Base-by-base conservation (phyloP, 2,888 invertebrate species). In the Crossocerus cetratus region DNA sequence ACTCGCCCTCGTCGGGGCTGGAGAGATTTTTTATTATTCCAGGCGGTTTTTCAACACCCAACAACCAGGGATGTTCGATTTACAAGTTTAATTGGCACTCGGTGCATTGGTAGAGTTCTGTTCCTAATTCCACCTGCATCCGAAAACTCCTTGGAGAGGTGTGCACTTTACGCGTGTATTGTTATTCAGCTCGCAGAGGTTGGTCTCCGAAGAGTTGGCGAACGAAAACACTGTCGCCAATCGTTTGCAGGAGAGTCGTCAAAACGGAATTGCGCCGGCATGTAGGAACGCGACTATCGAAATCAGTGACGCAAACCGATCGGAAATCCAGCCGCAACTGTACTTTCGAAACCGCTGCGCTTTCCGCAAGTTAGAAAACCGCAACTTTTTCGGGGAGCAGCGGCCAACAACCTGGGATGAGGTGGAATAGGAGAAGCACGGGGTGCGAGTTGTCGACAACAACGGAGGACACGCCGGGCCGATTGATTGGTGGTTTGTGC, bases 321-420 rank as follows among this genome's bases (percentile, higher is more conserved):
- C 57, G 58, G 59, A 74, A 62, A 65, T 49, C 57, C 42, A 14
- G 23, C 49, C 62, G 22, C 42, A 11, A 16, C 18, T 21, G 65
- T 42, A 32, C 16, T 14, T 18, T 53, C 69, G 55, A 65, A 53
- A 56, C 71, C 70, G 45, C 74, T 45, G 56, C 60, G 42, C 49
- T 44, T 43, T 43, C 56, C 57, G 58, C 61, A 66, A 80, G 77
- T 80, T 70, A 75, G 66, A 72, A 74, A 69, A 59, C 73, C 67
- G 16, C 67, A 16, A 21, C 54, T 67, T 78, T 66, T 67, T 44
- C 49, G 20, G 5, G 32, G 21, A 13, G 14, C 54, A 44, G 42
- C 16, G 54, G 32, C 8, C 16, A 23, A n/a, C 5, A 11, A 22
- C 5, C 11, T 44, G 21, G n/a, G 20, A 13, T 54, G 23, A 54